phyloP scores from a whole-genome alignment of 2,113 vertebrate species.

The Phainopepla nitens region DNA sequence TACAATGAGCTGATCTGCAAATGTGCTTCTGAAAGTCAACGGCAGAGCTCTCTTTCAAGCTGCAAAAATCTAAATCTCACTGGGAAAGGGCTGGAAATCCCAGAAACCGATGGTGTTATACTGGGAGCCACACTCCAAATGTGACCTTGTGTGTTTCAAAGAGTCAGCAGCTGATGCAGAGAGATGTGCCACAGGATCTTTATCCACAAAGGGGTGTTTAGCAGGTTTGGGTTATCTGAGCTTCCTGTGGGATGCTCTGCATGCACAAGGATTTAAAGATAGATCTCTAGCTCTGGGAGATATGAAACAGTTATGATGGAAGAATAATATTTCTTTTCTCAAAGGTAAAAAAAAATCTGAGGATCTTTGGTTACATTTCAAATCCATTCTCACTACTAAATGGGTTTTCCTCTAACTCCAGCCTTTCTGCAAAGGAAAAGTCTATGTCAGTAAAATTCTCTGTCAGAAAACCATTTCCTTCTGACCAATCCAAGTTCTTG shows the following conservation, averaged over 20 bases:
- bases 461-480: not conserved
- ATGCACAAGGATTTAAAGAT: not conserved
- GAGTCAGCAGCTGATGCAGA: not conserved
- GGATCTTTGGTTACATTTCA: not conserved
- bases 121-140: not conserved
- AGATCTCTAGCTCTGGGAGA: not conserved
- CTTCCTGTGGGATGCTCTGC: not conserved
- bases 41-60: not conserved
- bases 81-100: not conserved
- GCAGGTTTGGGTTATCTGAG: not conserved
- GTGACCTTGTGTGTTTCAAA: not conserved
- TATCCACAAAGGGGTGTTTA: not conserved
- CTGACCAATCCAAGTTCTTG: not conserved
- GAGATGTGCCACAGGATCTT: not conserved
- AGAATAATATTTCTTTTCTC: not conserved
- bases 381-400: not conserved
- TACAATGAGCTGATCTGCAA: not conserved
- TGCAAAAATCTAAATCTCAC: not conserved
- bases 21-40: not conserved
- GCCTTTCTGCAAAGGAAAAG: not conserved
- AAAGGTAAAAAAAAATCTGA: not conserved
- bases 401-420: not conserved
- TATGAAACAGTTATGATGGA: not conserved
- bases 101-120: fast-evolving
- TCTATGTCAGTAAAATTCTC: not conserved